Evolutionary conservation across 1,140 invertebrate species (phyloP).

Genomic region (Eubasilissa regina): DNA sequence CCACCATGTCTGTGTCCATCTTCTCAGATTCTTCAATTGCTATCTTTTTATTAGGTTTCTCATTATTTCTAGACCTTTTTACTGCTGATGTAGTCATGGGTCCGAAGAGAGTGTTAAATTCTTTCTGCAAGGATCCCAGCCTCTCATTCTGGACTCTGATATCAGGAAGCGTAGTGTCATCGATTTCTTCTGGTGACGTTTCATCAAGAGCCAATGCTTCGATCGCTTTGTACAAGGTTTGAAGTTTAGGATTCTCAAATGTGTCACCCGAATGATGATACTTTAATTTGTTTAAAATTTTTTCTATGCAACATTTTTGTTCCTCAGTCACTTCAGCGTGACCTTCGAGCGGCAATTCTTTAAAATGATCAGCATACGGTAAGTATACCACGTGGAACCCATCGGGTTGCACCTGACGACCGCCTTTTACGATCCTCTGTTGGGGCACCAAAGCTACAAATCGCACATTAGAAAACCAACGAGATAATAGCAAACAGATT

Average conservation of each 20-base stretch:
- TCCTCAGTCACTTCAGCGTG: constrained; percentile 30
- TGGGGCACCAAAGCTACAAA: constrained; percentile 56
- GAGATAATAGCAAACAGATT: constrained; percentile 49
- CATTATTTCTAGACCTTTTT: constrained; percentile 43
- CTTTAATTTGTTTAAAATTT: constrained; percentile 54
- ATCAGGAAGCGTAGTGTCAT: constrained; percentile 53
- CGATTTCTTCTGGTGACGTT: constrained; percentile 18
- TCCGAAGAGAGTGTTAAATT: constrained; percentile 37
- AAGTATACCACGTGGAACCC: constrained; percentile 57
- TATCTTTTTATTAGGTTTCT: constrained; percentile 22
- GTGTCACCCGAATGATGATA: constrained; percentile 33
- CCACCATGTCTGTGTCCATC: constrained; percentile 44
- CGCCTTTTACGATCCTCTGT: constrained; percentile 42
- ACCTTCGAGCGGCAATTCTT: constrained; percentile 39
- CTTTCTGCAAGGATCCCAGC: constrained; percentile 24
- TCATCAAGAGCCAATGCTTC: constrained; percentile 55
- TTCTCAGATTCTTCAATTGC: not conserved
- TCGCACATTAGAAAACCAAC: constrained; percentile 48
- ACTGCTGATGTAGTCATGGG: constrained; percentile 41
- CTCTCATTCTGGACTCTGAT: constrained; percentile 40
- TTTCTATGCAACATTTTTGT: constrained; percentile 50
- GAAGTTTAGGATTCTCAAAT: constrained; percentile 58
- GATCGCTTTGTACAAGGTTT: constrained; percentile 51
- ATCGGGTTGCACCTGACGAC: constrained; percentile 51
- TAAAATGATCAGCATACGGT: constrained; percentile 54